Evolutionary conservation across 2,113 vertebrate genomes (phyloP).

Genomic region (Leuciscus idus): DNA sequence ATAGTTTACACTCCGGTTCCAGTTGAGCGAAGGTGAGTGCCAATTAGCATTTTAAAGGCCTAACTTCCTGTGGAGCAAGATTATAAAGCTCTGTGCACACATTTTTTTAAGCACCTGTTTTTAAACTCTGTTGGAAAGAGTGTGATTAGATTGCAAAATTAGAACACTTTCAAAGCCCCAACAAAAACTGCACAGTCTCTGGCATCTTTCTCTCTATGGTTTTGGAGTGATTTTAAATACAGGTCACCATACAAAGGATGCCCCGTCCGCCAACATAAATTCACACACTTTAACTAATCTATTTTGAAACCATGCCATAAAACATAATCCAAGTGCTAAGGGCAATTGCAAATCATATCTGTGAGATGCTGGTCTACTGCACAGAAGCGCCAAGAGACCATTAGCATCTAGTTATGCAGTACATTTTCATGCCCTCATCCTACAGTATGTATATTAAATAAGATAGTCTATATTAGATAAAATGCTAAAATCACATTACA

Average conservation of each 20-base stretch:
- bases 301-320: conserved; percentile 14
- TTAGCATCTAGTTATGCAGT: conserved; percentile 8
- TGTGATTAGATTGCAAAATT: conserved; percentile 5
- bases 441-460: background rate
- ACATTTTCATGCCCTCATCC: background rate
- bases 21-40: background rate
- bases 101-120: conserved; percentile 26
- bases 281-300: background rate
- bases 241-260: background rate
- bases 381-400: background rate
- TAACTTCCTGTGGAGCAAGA: conserved; percentile 2
- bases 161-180: background rate
- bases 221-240: conserved; percentile 6
- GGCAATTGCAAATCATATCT: conserved; percentile 4
- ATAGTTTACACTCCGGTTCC: background rate
- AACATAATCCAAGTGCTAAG: background rate
- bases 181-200: background rate
- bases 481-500: background rate
- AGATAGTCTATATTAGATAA: background rate
- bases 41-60: conserved; percentile 32
- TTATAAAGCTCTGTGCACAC: conserved; percentile 32
- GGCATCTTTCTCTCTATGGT: background rate
- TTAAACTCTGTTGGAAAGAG: background rate
- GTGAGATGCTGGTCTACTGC: background rate
- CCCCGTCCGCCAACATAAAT: background rate